A percentile compares a stretch with the other conserved stretches of the same genome.
Conservation (phyloP, 2,888 invertebrate species). For the Coenonympha glycerion region DNA sequence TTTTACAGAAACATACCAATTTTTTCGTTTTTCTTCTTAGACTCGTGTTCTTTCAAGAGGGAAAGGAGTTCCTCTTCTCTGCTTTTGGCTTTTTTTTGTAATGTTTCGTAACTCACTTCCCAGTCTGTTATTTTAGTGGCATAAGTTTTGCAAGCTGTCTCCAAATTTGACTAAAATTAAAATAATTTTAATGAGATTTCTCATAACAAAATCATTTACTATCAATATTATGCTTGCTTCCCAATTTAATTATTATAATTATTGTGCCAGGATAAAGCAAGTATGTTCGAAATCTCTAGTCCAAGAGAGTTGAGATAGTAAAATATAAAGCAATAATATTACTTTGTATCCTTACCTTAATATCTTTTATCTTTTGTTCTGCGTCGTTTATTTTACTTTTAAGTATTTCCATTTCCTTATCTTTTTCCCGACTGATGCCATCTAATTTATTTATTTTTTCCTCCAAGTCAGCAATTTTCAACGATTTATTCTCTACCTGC, state of each 20-base stretch:
- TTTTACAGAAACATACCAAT: slow-evolving; percentile 35
- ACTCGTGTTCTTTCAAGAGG: slow-evolving; percentile 53
- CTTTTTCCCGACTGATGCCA: slow-evolving; percentile 43
- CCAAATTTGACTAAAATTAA: slow-evolving; percentile 43
- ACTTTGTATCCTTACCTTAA: slow-evolving; percentile 27
- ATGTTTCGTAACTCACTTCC: slow-evolving; percentile 72
- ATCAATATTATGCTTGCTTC: no score
- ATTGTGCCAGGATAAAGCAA: no score
- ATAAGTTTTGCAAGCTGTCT: slow-evolving; percentile 43
- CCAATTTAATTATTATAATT: no score
- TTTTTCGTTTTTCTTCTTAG: slow-evolving; percentile 26
- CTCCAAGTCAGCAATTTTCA: slow-evolving; percentile 43
- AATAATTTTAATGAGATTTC: neutral
- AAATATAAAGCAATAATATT: neutral
- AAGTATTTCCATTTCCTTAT: slow-evolving; percentile 45
- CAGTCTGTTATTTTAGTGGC: slow-evolving; percentile 56
- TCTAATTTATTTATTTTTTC: slow-evolving; percentile 46
- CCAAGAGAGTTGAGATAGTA: neutral
- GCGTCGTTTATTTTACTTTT: slow-evolving; percentile 38
- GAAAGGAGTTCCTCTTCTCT: slow-evolving; percentile 75
- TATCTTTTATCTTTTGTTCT: slow-evolving; percentile 28
- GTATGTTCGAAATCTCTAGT: no score
- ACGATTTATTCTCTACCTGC: slow-evolving; percentile 54
- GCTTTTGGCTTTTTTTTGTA: slow-evolving; percentile 65
- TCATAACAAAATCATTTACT: neutral